Evolutionary conservation across 2,888 invertebrate species (phyloP).

Genomic region (Rhyacophila evoluta): DNA sequence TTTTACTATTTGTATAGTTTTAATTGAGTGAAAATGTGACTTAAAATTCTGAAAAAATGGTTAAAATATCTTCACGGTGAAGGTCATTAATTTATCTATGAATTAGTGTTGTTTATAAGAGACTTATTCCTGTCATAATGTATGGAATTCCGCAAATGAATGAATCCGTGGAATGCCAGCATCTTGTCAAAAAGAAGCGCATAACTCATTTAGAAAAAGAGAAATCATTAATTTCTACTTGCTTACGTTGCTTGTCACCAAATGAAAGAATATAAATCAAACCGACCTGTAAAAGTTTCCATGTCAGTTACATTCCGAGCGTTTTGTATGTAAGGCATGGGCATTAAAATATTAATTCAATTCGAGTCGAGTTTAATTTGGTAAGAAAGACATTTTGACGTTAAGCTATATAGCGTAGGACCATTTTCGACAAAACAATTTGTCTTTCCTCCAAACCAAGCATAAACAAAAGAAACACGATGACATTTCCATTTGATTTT

Average conservation of each 20-base stretch:
- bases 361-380: slow-evolving; percentile 38
- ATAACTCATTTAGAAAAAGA: too few species aligned
- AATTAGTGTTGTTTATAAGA: too few species aligned
- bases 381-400: slow-evolving; percentile 45
- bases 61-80: too few species aligned
- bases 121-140: too few species aligned
- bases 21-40: too few species aligned
- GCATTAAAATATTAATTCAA: slow-evolving; percentile 43
- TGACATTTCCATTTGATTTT: slow-evolving; percentile 41
- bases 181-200: too few species aligned
- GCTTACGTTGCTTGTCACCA: neutral
- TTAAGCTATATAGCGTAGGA: slow-evolving; percentile 44
- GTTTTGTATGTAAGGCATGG: neutral
- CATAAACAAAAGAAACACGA: slow-evolving; percentile 41
- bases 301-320: neutral
- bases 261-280: neutral
- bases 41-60: too few species aligned
- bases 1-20: too few species aligned
- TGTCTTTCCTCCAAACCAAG: slow-evolving; percentile 37
- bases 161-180: too few species aligned
- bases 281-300: neutral
- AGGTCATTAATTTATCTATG: too few species aligned
- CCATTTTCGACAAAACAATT: slow-evolving; percentile 50
- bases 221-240: neutral
- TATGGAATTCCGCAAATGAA: too few species aligned